Percentiles rank a stretch among this genome's conserved stretches.
Conservation (phyloP, 1,140 invertebrate genomes). For the Drosophila mayri region DNA sequence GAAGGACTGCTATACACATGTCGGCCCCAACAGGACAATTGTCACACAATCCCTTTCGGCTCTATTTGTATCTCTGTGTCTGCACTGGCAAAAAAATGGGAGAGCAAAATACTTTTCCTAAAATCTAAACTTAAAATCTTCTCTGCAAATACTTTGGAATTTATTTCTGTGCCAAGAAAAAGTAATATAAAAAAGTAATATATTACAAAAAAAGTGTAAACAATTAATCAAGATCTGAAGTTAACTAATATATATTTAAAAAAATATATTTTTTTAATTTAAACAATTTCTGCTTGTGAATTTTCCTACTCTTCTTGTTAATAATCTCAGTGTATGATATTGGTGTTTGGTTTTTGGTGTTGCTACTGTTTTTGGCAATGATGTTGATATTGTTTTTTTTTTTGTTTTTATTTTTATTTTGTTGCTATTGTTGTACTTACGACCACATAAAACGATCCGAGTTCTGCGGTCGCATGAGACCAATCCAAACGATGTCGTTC, state of each 20-base stretch:
- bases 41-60: conserved; percentile 34
- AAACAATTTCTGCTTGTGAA: neutral
- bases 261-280: no score
- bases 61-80: neutral
- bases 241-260: no score
- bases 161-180: no score
- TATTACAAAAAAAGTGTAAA: no score
- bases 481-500: conserved; percentile 90
- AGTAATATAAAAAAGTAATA: no score
- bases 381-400: conserved; percentile 10
- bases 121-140: neutral
- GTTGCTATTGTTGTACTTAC: conserved; percentile 86
- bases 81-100: neutral
- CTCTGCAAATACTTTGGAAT: neutral
- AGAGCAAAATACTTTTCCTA: no score
- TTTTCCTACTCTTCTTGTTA: neutral
- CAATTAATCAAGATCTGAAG: neutral
- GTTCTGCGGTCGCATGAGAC: conserved; percentile 88
- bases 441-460: conserved; percentile 90
- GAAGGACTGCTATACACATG: conserved; percentile 52
- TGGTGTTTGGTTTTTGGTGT: conserved; percentile 16
- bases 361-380: conserved; percentile 32
- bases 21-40: conserved; percentile 62
- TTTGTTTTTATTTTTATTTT: neutral
- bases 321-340: neutral